Evolutionary conservation across 2,113 vertebrate species (phyloP).

Genomic region (Theropithecus gelada): DNA sequence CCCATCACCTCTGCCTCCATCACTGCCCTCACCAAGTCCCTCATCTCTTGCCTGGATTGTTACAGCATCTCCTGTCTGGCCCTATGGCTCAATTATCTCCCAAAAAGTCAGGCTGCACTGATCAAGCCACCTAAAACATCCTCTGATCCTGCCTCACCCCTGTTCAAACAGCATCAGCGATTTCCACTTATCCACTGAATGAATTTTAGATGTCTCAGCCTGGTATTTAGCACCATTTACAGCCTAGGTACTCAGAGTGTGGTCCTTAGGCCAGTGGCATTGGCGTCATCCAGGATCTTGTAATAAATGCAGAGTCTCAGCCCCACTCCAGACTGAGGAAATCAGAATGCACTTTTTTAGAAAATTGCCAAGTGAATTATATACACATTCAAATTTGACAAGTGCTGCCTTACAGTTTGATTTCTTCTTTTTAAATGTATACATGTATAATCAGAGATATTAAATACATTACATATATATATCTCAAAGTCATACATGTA

Average conservation of each 20-base stretch:
- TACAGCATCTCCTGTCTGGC: background rate
- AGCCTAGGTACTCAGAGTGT: background rate
- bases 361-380: background rate
- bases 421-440: background rate
- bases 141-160: background rate
- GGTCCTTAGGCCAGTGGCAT: background rate
- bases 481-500: background rate
- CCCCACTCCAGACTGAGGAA: accelerated
- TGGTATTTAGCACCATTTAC: too few relatives aligned
- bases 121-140: too few relatives aligned
- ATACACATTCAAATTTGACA: background rate
- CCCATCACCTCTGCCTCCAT: background rate
- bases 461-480: background rate
- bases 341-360: background rate
- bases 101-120: too few relatives aligned
- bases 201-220: background rate
- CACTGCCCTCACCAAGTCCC: background rate
- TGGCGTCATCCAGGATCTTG: background rate
- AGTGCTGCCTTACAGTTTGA: background rate
- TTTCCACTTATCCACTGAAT: background rate
- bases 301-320: background rate
- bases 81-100: too few relatives aligned
- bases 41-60: background rate
- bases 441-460: background rate
- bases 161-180: background rate